phyloP scores from a whole-genome alignment of 2,888 invertebrate genomes.

The Tanytarsus gracilentus region DNA sequence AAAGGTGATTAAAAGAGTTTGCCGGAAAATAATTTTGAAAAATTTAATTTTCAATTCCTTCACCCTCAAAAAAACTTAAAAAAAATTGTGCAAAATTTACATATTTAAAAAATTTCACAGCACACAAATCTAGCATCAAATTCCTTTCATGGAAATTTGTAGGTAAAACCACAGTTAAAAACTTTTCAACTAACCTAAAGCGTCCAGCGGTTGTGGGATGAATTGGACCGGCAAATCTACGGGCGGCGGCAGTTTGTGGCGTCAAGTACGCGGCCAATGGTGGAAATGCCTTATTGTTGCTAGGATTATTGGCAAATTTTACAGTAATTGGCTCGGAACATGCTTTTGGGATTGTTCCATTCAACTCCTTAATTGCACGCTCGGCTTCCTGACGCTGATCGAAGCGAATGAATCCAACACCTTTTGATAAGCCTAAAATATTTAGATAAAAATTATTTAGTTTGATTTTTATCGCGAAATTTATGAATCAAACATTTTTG shows the following conservation, averaged over 20 bases:
- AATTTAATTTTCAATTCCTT: no score
- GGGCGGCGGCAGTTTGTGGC: conserved; percentile 58
- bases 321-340: conserved; percentile 86
- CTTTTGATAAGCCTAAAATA: conserved; percentile 74
- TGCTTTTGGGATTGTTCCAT: conserved; percentile 83
- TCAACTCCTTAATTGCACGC: conserved; percentile 81
- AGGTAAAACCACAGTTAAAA: no score
- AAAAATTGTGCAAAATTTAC: no score
- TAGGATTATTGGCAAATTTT: conserved; percentile 91
- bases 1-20: no score
- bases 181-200: conserved; percentile 22
- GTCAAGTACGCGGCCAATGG: conserved; percentile 77
- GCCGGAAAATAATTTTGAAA: no score
- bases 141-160: no score
- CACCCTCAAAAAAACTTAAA: no score
- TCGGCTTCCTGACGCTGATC: conserved; percentile 89
- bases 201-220: conserved; percentile 37
- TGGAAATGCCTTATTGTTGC: conserved; percentile 73
- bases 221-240: conserved; percentile 71
- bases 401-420: conserved; percentile 89
- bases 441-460: neutral
- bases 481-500: neutral
- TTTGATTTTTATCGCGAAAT: neutral
- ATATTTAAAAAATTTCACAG: no score
- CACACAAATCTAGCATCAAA: no score